Evolutionary conservation across 1,140 invertebrate genomes (phyloP).

Genomic region (Pristionchus pacificus): DNA sequence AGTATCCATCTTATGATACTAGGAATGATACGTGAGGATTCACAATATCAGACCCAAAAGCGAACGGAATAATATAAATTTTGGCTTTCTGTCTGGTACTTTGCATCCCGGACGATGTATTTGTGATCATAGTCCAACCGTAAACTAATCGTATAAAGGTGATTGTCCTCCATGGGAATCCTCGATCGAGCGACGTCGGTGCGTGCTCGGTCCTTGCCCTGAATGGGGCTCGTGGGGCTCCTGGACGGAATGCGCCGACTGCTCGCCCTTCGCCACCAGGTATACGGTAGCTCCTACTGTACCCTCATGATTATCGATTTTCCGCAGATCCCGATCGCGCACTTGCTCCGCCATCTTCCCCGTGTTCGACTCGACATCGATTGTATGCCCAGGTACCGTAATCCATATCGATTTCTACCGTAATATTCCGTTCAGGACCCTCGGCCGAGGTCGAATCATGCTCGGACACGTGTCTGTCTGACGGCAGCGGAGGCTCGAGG

Average conservation of each 20-base stretch:
- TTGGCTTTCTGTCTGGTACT: not conserved
- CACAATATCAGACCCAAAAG: constrained; percentile 3
- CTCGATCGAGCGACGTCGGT: not conserved
- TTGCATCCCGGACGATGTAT: not conserved
- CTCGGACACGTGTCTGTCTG: not conserved
- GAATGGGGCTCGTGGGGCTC: constrained; percentile 3
- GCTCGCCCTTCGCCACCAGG: constrained; percentile 9
- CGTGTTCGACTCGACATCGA: not conserved
- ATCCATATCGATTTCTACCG: not conserved
- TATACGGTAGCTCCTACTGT: not conserved
- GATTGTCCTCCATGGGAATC: constrained; percentile 3
- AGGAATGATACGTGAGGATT: constrained; percentile 12
- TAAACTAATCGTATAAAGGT: not conserved
- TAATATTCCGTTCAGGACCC: not conserved
- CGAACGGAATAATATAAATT: constrained; percentile 10
- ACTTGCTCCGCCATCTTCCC: not conserved
- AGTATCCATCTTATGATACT: not conserved
- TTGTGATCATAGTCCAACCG: not conserved
- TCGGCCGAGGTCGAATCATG: constrained; percentile 1
- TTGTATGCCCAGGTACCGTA: not conserved
- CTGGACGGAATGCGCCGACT: constrained; percentile 15
- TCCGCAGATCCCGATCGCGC: not conserved
- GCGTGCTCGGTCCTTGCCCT: not conserved
- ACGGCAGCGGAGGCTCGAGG: not conserved
- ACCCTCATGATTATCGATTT: not conserved